Percentiles rank a stretch among this genome's conserved stretches.
Evolutionary conservation across 1,140 invertebrate species (phyloP).

Genomic region (Scaptomyza montana): DNA sequence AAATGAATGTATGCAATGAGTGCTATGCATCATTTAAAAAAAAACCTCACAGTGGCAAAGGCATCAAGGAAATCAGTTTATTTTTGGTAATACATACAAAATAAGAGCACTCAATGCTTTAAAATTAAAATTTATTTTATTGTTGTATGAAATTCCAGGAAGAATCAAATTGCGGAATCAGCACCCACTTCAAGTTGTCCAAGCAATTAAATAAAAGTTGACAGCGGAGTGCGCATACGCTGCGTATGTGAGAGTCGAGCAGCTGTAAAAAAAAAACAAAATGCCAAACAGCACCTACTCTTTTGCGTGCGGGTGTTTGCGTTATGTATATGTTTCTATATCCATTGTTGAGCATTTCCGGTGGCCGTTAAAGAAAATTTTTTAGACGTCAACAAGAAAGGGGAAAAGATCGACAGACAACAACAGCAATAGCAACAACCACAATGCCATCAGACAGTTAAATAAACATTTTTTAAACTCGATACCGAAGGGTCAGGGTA

Average conservation of each 20-base stretch:
- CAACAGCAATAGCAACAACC: constrained; percentile 20
- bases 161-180: neutral
- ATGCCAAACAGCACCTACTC: neutral
- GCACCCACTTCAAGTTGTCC: constrained; percentile 2
- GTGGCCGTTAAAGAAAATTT: constrained; percentile 65
- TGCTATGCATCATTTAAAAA: too few species aligned
- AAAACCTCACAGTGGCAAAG: too few species aligned
- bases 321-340: constrained; percentile 1
- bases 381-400: constrained; percentile 64
- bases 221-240: constrained; percentile 65
- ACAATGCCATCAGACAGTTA: constrained; percentile 29
- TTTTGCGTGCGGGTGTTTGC: neutral
- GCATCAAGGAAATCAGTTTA: too few species aligned
- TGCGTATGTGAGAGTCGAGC: constrained; percentile 17
- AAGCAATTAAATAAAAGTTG: constrained; percentile 35
- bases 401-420: too few species aligned
- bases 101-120: too few species aligned
- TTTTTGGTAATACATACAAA: too few species aligned
- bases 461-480: too few species aligned
- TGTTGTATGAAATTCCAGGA: too few species aligned
- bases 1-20: too few species aligned
- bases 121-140: too few species aligned
- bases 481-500: too few species aligned
- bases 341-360: constrained; percentile 70
- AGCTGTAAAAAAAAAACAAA: too few species aligned